These are phyloP conservation scores for Athalia rosae DNA, from an alignment of 2,888 invertebrate genomes.

Conservation along the genomic window DNA sequence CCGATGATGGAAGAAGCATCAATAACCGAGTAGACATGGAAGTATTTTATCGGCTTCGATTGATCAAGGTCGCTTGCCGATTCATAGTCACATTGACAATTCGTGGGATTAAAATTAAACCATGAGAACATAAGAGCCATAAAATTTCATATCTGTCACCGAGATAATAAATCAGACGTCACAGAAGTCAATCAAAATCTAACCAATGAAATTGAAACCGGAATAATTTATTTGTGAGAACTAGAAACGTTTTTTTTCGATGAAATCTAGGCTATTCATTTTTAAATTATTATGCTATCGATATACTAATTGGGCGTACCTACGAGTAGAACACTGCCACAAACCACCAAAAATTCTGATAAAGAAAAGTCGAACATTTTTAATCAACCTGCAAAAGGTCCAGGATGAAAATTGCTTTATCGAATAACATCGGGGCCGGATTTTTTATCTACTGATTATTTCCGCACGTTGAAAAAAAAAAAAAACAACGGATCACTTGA, in stretches of 20 bases:
- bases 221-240: no score
- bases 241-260: no score
- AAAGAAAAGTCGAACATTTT: conserved; percentile 60
- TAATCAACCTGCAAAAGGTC: conserved; percentile 29
- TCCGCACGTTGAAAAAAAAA: neutral
- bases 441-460: neutral
- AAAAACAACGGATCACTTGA: conserved; percentile 5
- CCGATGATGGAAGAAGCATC: neutral
- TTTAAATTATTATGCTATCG: neutral
- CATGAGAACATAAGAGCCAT: neutral
- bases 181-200: neutral
- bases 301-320: conserved; percentile 55
- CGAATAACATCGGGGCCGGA: neutral
- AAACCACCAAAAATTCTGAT: conserved; percentile 61
- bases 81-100: conserved; percentile 5
- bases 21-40: no score
- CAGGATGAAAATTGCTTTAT: conserved; percentile 1
- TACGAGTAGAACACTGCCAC: conserved; percentile 61
- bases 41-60: no score
- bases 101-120: neutral
- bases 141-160: neutral
- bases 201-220: neutral
- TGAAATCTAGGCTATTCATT: no score
- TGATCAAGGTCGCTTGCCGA: neutral
- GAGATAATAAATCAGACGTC: neutral